Base-by-base conservation (phyloP, 2,888 invertebrate genomes). In the Sceliomorpha sp. region DNA sequence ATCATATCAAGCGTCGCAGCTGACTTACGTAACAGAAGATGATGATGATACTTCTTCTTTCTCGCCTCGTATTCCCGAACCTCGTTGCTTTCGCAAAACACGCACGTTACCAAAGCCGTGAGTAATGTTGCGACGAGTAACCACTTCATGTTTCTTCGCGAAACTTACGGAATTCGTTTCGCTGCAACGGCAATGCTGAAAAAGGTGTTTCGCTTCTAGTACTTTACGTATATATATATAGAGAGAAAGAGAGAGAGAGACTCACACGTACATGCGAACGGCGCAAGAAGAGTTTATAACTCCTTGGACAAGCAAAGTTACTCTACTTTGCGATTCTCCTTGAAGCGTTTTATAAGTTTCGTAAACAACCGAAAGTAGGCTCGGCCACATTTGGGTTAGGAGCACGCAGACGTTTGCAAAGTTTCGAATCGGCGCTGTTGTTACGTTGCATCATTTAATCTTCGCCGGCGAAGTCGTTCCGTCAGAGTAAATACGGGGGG, bases 221-320 rank as follows among this genome's bases (percentile, higher is more conserved):
- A n/a, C n/a, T n/a, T 48, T 48, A 6, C 24, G 4, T 29, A 14
- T 48, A 17, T 60, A 44, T 51, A 45, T 44, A 32, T n/a, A n/a
- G n/a, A n/a, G n/a, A n/a, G n/a, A n/a, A n/a, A n/a, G n/a, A n/a
- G n/a, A n/a, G n/a, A n/a, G n/a, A n/a, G n/a, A n/a, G n/a, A n/a
- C n/a, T n/a, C n/a, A n/a, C n/a, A n/a, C n/a, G n/a, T 29, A 29
- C 8, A 29, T 9, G 8, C 8, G 7, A n/a, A 8, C n/a, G 7
- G 8, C 29, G 8, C 29, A 5, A 70, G 44, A 48, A 47, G 50
- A 51, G 62, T 55, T 63, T 50, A 53, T 76, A 79, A 78, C 76
- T 72, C 68, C 67, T 78, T 68, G 60, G 59, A 64, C 74, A 79
- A 80, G 70, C 77, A 78, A 68, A 74, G 71, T 70, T 72, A 73